A percentile compares a stretch with the other conserved stretches of the same genome.
Conservation (phyloP, 2,113 vertebrate genomes). For the Antechinus stuartii region DNA sequence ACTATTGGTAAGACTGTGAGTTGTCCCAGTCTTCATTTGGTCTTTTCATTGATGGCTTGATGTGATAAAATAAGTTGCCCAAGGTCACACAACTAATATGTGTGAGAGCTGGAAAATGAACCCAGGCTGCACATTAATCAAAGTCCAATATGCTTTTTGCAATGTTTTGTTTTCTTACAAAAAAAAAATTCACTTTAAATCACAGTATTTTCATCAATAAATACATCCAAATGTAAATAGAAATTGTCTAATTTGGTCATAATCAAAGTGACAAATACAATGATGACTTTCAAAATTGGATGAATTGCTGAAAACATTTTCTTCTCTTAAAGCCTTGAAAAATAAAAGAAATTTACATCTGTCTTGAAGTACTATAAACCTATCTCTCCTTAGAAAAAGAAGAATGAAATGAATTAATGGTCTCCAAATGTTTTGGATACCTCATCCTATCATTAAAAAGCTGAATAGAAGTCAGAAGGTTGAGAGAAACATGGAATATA, state of each 20-base stretch:
- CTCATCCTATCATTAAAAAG: not conserved
- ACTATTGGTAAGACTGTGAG: not conserved
- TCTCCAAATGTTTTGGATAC: not conserved
- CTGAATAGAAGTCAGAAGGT: not conserved
- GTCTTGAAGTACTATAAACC: not conserved
- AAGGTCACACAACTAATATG: not conserved
- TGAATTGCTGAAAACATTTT: not conserved
- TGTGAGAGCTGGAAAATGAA: not conserved
- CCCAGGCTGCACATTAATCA: not conserved
- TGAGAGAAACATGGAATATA: not conserved
- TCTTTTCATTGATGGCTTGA: not conserved
- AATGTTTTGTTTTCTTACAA: not conserved
- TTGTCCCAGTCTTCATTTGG: not conserved
- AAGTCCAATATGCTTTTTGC: not conserved
- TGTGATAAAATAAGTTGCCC: not conserved
- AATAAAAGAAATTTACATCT: not conserved
- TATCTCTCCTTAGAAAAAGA: slow-evolving; percentile 3
- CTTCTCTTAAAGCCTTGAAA: not conserved
- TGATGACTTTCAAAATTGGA: not conserved
- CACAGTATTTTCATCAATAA: not conserved
- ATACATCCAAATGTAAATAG: not conserved
- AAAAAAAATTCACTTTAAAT: not conserved
- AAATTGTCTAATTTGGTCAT: not conserved
- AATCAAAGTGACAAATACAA: not conserved
- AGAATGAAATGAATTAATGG: not conserved